Base-by-base conservation (phyloP, 2,797 vertebrate species). In the Balearica regulorum region DNA sequence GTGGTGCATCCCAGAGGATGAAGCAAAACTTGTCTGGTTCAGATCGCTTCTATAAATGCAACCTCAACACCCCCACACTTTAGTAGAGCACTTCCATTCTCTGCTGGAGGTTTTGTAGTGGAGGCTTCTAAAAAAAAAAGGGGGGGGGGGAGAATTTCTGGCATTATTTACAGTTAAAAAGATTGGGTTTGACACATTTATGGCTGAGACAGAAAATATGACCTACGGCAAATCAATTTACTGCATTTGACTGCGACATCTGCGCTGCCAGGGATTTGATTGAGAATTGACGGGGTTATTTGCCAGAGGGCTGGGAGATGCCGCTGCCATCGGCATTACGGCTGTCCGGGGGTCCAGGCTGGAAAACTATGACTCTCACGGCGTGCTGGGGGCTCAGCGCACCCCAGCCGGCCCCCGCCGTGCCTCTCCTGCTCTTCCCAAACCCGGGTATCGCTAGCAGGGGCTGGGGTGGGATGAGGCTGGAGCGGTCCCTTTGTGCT, bases 281-380 rank as follows among this genome's bases (percentile, higher is more conserved):
- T 61, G 93, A 61, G 94, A 54, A 78, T 28, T 89, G 92, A 89
- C 4, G 0, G 83, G 60, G 33, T 78, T 35, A 2, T 62, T 69
- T 83, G 71, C 73, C 4, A 1, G 26, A 24, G 69, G 75, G 49
- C 13, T 71, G 82, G 90, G 82, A 62, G 64, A 51, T 64, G 87
- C 43, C 6, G 0, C 48, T 0, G 6, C 58, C 1, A 0, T 31
- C 0, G 1, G 31, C 0, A 0, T 3, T 35, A 6, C 0, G 3
- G 25, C 77, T 20, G 0, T 3, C 31, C 0, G 0, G 28, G 57
- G 57, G 3, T 12, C 41, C 12, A 6, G 83, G n/a, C 44, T 91
- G 92, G 78, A n/a, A 44, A 85, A 15, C 25, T 0, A 0, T 0
- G 2, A 17, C 3, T 24, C 39, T 5, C 3, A 2, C 22, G 11